phyloP scores from a whole-genome alignment of 2,797 vertebrate genomes.

The Hylomyscus alleni region DNA sequence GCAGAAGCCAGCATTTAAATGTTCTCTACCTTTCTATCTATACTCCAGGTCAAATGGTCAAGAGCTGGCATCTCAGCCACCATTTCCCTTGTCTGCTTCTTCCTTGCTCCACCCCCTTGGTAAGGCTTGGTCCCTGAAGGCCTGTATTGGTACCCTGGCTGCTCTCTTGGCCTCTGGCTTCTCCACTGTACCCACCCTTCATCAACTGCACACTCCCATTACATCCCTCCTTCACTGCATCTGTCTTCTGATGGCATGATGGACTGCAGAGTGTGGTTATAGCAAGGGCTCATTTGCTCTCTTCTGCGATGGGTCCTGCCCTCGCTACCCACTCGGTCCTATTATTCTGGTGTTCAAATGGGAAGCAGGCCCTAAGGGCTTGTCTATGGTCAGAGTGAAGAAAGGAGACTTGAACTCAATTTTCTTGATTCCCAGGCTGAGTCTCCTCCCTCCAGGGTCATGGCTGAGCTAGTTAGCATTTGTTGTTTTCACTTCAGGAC shows the following conservation, averaged over 20 bases:
- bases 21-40: background rate
- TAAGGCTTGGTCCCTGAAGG: background rate
- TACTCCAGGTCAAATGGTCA: background rate
- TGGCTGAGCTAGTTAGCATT: background rate
- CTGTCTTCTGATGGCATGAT: background rate
- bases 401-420: background rate
- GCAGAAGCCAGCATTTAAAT: background rate
- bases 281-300: background rate
- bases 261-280: background rate
- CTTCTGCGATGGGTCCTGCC: background rate
- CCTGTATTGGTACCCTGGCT: background rate
- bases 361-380: background rate
- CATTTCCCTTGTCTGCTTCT: background rate
- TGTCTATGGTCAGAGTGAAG: background rate
- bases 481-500: background rate
- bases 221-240: background rate
- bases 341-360: background rate
- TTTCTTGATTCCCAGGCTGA: background rate
- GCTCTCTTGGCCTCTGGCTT: background rate
- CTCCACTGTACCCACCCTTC: background rate
- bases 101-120: rapidly evolving
- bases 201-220: background rate
- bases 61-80: background rate
- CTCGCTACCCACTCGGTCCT: background rate
- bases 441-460: background rate